Evolutionary conservation across 2,888 invertebrate genomes (phyloP), one percentile per base, ranked within the genome.

Genomic region (Drosophila algonquin): DNA sequence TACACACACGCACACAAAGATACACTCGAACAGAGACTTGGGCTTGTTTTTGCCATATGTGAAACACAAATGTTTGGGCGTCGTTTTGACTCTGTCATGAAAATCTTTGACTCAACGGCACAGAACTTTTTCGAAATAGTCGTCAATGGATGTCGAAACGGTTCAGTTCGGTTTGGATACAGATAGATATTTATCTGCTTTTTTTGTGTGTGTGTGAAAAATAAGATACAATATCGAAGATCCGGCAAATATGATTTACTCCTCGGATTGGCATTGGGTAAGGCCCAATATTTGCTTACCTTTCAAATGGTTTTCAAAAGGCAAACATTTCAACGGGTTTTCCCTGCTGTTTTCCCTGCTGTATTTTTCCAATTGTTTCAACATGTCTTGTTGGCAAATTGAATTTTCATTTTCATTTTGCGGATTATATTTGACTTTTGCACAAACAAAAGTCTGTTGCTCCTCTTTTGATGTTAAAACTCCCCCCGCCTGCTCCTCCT

Each of bases 11-110:
- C 61, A 16, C 56, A 63, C 59, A 62, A 5, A 4, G 35, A 71
- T 73, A 52, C n/a, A 79, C 79, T 40, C 40, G 16, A 58, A 54
- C 54, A 87, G 75, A 76, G 86, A 78, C 58, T 75, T 79, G 87
- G 89, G 87, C 89, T 84, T 84, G 84, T 88, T 89, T 86, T 88
- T 75, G 83, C 89, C 84, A 84, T 84, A 84, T 84, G 89, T 83
- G 84, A 83, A 27, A 58, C 46, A 63, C 61, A 85, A 80, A 79
- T 89, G 84, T 79, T 87, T 80, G 79, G 89, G 84, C 84, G 84
- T 67, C 40, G 14, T 14, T 40, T 40, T 6, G 5, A 69, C 77
- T 60, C 59, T 73, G 81, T 61, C 65, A 70, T 70, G 74, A 61
- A 73, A 73, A 73, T 64, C 64, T 81, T 81, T 72, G 76, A 69